Evolutionary conservation across 2,113 vertebrate genomes (phyloP).

Genomic region (Bubo bubo): DNA sequence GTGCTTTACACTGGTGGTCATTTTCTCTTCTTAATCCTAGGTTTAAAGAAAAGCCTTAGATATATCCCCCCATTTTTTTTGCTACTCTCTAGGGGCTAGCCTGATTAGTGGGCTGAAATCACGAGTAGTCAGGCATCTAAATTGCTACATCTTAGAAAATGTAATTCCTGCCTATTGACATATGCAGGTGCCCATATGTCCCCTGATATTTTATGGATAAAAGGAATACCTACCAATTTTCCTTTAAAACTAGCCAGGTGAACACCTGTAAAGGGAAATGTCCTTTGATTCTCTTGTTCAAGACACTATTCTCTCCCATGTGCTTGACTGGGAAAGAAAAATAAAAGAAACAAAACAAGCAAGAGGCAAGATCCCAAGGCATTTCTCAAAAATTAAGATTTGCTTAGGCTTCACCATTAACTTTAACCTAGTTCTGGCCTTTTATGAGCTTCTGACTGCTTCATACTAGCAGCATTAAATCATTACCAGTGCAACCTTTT

Average conservation of each 20-base stretch:
- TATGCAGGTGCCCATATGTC: neutral
- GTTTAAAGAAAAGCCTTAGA: neutral
- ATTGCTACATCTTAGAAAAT: neutral
- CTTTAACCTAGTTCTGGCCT: neutral
- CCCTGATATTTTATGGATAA: neutral
- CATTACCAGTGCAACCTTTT: neutral
- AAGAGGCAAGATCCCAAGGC: neutral
- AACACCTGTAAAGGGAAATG: neutral
- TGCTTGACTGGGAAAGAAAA: neutral
- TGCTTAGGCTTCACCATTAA: neutral
- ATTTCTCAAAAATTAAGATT: neutral
- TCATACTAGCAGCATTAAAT: neutral
- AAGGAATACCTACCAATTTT: neutral
- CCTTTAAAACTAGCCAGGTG: neutral
- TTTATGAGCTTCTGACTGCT: neutral
- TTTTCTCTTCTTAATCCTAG: neutral
- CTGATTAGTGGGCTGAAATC: neutral
- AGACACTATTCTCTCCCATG: neutral
- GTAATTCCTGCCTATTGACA: neutral
- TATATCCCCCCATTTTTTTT: neutral
- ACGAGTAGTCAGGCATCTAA: neutral
- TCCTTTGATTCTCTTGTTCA: neutral
- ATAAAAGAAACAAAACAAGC: rapidly evolving
- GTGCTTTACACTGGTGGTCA: neutral
- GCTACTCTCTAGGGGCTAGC: neutral